These are phyloP conservation scores for Hemistola chrysoprasaria DNA, from an alignment of 2,888 invertebrate genomes.

Conservation along the genomic window DNA sequence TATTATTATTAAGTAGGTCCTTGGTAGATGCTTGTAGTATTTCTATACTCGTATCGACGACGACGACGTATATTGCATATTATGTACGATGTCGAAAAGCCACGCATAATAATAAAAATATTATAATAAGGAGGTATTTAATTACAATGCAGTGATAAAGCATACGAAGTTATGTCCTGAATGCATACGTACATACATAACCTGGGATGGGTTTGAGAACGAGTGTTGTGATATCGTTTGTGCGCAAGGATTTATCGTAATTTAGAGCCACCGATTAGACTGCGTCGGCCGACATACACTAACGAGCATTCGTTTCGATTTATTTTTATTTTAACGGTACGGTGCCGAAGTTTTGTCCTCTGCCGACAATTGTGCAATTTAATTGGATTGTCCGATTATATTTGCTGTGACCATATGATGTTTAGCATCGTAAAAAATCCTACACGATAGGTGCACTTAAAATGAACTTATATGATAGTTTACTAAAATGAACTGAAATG, in stretches of 20 bases:
- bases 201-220: constrained; percentile 68
- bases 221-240: constrained; percentile 73
- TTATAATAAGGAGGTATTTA: constrained; percentile 14
- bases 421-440: constrained; percentile 40
- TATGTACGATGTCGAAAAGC: too few species aligned
- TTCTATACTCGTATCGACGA: too few species aligned
- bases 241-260: constrained; percentile 75
- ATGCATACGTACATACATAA: constrained; percentile 42
- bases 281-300: constrained; percentile 69
- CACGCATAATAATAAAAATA: too few species aligned
- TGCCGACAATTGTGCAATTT: constrained; percentile 67
- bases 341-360: constrained; percentile 72
- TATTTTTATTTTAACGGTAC: constrained; percentile 70
- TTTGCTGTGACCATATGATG: too few species aligned
- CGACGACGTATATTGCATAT: too few species aligned
- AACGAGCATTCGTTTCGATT: constrained; percentile 76
- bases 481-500: too few species aligned
- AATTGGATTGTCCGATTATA: constrained; percentile 67
- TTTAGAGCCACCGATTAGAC: constrained; percentile 78
- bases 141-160: constrained; percentile 50
- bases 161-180: constrained; percentile 66
- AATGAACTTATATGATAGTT: constrained; percentile 11
- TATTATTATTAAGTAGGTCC: too few species aligned
- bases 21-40: too few species aligned
- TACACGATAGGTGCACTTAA: constrained; percentile 35